phyloP scores from a whole-genome alignment of 2,888 invertebrate genomes.

The Nomada fucata region DNA sequence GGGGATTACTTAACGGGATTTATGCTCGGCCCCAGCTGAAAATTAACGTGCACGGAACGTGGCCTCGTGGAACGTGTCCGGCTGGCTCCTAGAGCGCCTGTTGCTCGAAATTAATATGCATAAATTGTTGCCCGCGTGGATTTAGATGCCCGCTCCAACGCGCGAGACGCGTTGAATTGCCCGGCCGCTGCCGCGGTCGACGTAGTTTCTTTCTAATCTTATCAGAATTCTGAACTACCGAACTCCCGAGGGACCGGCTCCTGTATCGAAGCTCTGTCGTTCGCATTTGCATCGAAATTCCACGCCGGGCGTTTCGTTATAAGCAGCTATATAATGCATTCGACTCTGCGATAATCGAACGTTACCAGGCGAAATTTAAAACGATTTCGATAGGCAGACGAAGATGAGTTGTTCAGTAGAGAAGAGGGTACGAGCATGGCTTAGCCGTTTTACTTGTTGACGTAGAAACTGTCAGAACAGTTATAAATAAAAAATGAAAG shows the following conservation, averaged over 20 bases:
- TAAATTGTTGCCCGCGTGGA: slow-evolving; percentile 18
- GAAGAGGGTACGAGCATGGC: too few relatives aligned
- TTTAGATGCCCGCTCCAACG: slow-evolving; percentile 30
- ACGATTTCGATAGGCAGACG: background rate
- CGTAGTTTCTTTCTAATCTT: background rate
- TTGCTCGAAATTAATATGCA: slow-evolving; percentile 43
- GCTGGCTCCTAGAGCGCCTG: slow-evolving; percentile 11
- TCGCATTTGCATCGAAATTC: too few relatives aligned
- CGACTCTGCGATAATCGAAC: background rate
- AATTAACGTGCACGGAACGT: slow-evolving; percentile 38
- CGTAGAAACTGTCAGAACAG: too few relatives aligned
- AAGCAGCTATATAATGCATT: background rate
- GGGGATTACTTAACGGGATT: slow-evolving; percentile 46
- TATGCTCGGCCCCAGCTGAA: slow-evolving; percentile 28
- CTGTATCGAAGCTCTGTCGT: too few relatives aligned
- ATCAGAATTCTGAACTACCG: background rate
- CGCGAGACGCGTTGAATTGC: background rate
- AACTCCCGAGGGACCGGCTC: background rate
- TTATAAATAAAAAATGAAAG: too few relatives aligned
- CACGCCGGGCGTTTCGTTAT: too few relatives aligned
- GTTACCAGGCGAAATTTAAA: background rate
- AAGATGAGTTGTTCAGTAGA: background rate
- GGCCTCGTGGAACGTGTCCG: slow-evolving; percentile 20
- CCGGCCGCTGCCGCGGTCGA: background rate
- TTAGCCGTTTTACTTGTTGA: too few relatives aligned